These are phyloP conservation scores for Mirza zaza DNA, from an alignment of 2,113 vertebrate genomes.

Conservation along the genomic window DNA sequence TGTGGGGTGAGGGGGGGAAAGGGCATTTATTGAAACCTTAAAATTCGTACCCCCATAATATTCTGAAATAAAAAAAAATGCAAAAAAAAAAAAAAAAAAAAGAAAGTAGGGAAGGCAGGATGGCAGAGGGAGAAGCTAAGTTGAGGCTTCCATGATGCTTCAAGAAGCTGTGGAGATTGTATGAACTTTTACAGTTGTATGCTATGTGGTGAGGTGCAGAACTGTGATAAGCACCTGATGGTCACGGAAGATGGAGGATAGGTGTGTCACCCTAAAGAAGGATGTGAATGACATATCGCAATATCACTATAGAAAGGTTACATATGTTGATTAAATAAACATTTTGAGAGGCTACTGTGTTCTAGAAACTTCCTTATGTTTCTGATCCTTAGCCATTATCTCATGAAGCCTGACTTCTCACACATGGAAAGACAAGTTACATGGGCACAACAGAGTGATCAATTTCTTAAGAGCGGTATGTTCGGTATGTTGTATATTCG, in stretches of 20 bases:
- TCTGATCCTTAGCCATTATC: neutral
- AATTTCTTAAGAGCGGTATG: neutral
- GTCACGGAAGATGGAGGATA: neutral
- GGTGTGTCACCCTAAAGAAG: neutral
- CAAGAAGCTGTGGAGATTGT: no score
- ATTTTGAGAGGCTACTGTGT: neutral
- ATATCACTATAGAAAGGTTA: neutral
- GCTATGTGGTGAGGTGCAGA: neutral
- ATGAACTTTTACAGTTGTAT: neutral
- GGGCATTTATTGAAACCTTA: no score
- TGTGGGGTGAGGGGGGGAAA: no score
- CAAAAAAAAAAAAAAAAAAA: no score
- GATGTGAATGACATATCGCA: neutral
- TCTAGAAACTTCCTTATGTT: neutral
- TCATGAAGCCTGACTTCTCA: neutral
- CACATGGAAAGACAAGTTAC: no score
- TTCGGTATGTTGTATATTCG: no score
- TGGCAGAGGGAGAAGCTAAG: no score
- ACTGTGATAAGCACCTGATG: neutral
- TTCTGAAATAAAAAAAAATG: no score
- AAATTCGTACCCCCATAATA: no score
- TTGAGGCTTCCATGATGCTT: no score
- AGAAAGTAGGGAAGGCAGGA: no score
- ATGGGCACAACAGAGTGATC: neutral
- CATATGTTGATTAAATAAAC: neutral